Evolutionary conservation across 1,140 invertebrate species (phyloP).

Genomic region (Cotesia vestalis): DNA sequence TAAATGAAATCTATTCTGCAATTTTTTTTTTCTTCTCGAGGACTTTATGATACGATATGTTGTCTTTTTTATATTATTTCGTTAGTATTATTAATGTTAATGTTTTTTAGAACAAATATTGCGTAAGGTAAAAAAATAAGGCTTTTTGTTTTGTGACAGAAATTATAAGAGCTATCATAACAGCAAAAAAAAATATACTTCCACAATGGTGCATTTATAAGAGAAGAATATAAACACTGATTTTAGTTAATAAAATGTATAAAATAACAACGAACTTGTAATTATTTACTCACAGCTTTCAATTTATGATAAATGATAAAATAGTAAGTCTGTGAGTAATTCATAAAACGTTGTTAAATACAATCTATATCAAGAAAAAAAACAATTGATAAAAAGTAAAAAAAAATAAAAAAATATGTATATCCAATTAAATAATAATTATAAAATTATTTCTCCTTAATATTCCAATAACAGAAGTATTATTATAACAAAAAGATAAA

Average conservation of each 20-base stretch:
- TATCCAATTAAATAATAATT: background rate
- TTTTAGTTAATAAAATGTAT: too few relatives aligned
- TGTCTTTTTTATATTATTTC: too few relatives aligned
- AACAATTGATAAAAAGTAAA: constrained; percentile 2
- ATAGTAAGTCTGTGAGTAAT: background rate
- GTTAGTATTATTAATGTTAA: too few relatives aligned
- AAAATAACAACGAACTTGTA: background rate
- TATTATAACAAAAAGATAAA: too few relatives aligned
- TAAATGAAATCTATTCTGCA: too few relatives aligned
- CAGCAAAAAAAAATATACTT: background rate
- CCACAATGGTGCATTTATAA: constrained; percentile 6
- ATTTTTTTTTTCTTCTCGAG: too few relatives aligned
- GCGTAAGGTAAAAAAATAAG: too few relatives aligned
- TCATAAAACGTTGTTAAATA: background rate
- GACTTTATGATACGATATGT: too few relatives aligned
- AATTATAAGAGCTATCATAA: constrained; percentile 1
- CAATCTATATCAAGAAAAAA: constrained; percentile 1
- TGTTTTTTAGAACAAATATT: too few relatives aligned
- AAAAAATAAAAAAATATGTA: constrained; percentile 9
- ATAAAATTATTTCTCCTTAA: background rate
- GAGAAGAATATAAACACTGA: too few relatives aligned
- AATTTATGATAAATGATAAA: background rate
- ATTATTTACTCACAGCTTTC: background rate
- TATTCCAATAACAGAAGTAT: background rate
- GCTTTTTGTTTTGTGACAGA: too few relatives aligned